Percentiles rank a stretch among this genome's conserved stretches.
phyloP scores from a whole-genome alignment of 2,888 invertebrate species.

The Rhagium mordax region DNA sequence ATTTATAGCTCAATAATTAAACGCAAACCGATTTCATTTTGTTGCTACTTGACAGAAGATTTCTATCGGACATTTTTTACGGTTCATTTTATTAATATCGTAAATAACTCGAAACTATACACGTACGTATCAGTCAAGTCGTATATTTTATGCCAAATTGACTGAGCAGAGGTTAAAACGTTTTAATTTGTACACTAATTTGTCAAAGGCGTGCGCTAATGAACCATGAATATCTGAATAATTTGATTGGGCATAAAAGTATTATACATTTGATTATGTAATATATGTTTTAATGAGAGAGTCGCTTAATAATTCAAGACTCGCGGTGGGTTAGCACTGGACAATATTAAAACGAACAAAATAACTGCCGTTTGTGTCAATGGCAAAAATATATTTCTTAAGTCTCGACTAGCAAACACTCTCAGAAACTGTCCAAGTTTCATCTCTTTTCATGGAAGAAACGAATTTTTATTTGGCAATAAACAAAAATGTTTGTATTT shows the following conservation, averaged over 20 bases:
- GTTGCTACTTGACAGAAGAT: slow-evolving; percentile 18
- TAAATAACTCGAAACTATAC: background rate
- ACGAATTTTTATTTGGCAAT: too few species aligned
- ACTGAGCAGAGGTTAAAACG: background rate
- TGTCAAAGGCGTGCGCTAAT: background rate
- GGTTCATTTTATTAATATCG: background rate
- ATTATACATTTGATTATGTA: background rate
- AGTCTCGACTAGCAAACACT: too few species aligned
- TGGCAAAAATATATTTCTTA: too few species aligned
- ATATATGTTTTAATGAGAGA: background rate
- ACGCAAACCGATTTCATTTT: slow-evolving; percentile 35
- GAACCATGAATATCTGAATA: background rate
- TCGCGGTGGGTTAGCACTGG: background rate
- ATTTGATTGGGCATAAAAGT: background rate
- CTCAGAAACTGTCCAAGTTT: too few species aligned
- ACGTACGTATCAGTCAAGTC: background rate
- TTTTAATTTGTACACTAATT: background rate
- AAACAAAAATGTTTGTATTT: too few species aligned
- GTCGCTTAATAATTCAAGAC: background rate
- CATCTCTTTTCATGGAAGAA: too few species aligned
- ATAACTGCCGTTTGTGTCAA: too few species aligned
- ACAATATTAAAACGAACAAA: too few species aligned
- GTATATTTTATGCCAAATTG: background rate
- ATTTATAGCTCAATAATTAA: slow-evolving; percentile 37
- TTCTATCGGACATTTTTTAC: slow-evolving; percentile 20